Percentiles rank a stretch among this genome's conserved stretches.
phyloP scores from a whole-genome alignment of 2,888 invertebrate genomes.

The Papilio elwesi region DNA sequence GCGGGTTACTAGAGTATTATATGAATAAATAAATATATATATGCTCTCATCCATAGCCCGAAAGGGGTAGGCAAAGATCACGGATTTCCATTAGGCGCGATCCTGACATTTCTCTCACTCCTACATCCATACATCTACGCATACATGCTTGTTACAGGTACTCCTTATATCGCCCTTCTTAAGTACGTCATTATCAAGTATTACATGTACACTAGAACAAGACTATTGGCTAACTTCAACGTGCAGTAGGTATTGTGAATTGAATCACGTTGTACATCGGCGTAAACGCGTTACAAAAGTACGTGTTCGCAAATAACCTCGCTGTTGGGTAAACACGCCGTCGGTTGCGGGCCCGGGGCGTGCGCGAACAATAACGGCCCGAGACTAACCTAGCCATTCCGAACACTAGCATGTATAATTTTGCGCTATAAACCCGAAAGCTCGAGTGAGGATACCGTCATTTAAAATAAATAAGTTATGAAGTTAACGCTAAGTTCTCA shows the following conservation, averaged over 20 bases:
- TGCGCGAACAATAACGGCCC: conserved; percentile 32
- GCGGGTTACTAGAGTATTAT: no score
- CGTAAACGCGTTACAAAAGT: background rate
- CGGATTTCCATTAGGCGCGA: no score
- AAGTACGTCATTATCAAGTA: no score
- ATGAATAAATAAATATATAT: no score
- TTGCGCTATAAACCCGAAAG: conserved; percentile 16
- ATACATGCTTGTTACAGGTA: no score
- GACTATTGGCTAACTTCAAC: background rate
- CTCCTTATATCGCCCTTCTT: no score
- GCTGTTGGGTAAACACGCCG: conserved; percentile 12
- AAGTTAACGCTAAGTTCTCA: background rate
- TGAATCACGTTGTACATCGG: background rate
- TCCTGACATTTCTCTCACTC: no score
- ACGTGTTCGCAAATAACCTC: conserved; percentile 5
- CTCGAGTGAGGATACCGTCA: background rate
- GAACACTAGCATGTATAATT: conserved; percentile 24
- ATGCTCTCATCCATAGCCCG: no score
- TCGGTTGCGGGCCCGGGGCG: background rate
- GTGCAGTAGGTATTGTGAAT: background rate
- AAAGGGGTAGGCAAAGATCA: no score
- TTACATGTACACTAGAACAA: no score
- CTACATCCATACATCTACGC: no score
- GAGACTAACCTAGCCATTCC: background rate
- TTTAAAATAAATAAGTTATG: conserved; percentile 1